A percentile compares a stretch with the other conserved stretches of the same genome.
These are phyloP conservation scores for Monomorium pharaonis DNA, from an alignment of 1,140 invertebrate species.

Conservation along the genomic window DNA sequence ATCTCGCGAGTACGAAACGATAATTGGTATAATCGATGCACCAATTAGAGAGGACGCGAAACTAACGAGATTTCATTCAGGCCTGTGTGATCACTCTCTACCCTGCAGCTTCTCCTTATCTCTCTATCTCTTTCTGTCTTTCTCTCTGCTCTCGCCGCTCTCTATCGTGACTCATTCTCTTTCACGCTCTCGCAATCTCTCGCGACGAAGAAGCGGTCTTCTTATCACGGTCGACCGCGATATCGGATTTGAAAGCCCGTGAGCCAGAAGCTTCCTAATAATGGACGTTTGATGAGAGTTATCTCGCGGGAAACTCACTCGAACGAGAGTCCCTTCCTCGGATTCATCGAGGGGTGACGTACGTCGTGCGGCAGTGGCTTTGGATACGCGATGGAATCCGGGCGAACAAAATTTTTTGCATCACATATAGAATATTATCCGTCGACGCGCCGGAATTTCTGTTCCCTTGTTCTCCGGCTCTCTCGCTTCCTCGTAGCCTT, in stretches of 20 bases:
- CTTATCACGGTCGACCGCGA: slow-evolving; percentile 47
- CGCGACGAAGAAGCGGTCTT: slow-evolving; percentile 7
- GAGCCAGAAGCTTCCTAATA: slow-evolving; percentile 51
- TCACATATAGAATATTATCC: slow-evolving; percentile 18
- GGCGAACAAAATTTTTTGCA: slow-evolving; percentile 42
- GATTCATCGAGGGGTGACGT: neutral
- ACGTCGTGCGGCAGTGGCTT: too few species aligned
- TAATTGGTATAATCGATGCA: slow-evolving; percentile 82
- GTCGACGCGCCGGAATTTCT: slow-evolving; percentile 42
- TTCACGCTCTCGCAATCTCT: neutral
- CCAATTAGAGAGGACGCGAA: slow-evolving; percentile 76
- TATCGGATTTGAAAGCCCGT: slow-evolving; percentile 42
- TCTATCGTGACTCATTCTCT: slow-evolving; percentile 32
- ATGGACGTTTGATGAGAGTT: slow-evolving; percentile 56
- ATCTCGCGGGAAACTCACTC: slow-evolving; percentile 24
- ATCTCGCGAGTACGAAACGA: slow-evolving; percentile 78
- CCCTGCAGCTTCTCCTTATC: neutral
- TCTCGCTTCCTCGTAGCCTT: slow-evolving; percentile 32
- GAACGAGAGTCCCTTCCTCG: neutral
- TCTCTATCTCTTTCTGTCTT: neutral
- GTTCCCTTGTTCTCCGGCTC: neutral
- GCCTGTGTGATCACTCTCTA: neutral
- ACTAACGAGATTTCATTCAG: slow-evolving; percentile 78
- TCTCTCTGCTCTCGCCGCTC: neutral
- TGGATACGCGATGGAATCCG: slow-evolving; percentile 25